These are phyloP conservation scores for Lithophane ornitopus DNA, from an alignment of 2,888 invertebrate species.

Conservation along the genomic window DNA sequence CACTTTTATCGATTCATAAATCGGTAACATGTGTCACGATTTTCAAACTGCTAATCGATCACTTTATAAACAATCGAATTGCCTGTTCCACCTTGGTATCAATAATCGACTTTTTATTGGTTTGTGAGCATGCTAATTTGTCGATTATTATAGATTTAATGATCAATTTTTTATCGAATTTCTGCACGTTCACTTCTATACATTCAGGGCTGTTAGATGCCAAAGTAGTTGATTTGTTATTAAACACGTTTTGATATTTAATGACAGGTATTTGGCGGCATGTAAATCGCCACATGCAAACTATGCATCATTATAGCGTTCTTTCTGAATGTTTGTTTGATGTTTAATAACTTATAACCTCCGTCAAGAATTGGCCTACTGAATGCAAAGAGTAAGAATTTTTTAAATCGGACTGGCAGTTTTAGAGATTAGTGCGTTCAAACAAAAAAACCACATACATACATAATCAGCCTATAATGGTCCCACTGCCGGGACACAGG, in stretches of 20 bases:
- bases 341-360: too few relatives aligned
- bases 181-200: slow-evolving; percentile 49
- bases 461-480: too few relatives aligned
- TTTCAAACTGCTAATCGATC: slow-evolving; percentile 38
- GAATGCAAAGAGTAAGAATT: too few relatives aligned
- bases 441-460: too few relatives aligned
- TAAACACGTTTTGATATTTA: not conserved
- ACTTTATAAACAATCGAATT: slow-evolving; percentile 47
- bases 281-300: too few relatives aligned
- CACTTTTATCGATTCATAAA: slow-evolving; percentile 41
- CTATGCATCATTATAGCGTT: too few relatives aligned
- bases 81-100: slow-evolving; percentile 46
- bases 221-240: not conserved
- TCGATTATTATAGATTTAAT: slow-evolving; percentile 50
- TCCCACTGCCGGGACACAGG: too few relatives aligned
- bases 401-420: too few relatives aligned
- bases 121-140: slow-evolving; percentile 49
- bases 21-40: slow-evolving; percentile 49
- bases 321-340: too few relatives aligned
- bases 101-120: slow-evolving; percentile 59
- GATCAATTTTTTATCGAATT: slow-evolving; percentile 42
- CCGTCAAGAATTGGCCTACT: too few relatives aligned
- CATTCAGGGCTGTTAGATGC: slow-evolving; percentile 39
- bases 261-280: not conserved
- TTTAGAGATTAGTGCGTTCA: too few relatives aligned